These are phyloP conservation scores for Heliocidaris erythrogramma DNA, from an alignment of 35 echinoderm and acorn worm genomes.

Conservation along the genomic window DNA sequence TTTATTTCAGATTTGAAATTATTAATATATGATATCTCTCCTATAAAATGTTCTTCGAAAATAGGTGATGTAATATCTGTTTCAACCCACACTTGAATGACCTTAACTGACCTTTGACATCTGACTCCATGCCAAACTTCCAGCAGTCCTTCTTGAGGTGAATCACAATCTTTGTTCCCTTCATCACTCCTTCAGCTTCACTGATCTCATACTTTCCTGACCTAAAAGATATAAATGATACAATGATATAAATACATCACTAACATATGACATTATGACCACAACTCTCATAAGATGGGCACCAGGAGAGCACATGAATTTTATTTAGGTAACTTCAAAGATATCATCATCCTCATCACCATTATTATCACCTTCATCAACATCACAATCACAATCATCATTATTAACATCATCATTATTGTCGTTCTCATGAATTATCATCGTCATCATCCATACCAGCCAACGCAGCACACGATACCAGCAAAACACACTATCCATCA, in stretches of 20 bases:
- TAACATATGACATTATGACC: no score
- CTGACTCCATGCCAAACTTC: slow-evolving; percentile 91
- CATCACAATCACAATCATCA: no score
- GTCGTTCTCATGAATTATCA: no score
- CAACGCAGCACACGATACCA: not conserved
- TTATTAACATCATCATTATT: not conserved
- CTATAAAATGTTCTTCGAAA: no score
- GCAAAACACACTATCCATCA: not conserved
- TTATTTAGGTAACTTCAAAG: no score
- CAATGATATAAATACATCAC: not conserved
- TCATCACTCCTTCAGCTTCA: slow-evolving; percentile 83
- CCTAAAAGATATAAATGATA: slow-evolving; percentile 46
- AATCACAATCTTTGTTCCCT: slow-evolving; percentile 95
- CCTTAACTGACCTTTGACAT: slow-evolving; percentile 85
- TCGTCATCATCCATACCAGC: not conserved
- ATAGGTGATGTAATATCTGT: no score
- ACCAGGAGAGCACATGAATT: no score
- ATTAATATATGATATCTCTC: no score
- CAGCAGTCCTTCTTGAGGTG: slow-evolving; percentile 98
- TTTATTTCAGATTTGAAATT: no score
- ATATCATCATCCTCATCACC: no score
- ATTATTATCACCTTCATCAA: not conserved
- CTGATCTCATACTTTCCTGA: slow-evolving; percentile 82
- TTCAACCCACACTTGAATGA: no score
- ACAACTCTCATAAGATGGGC: no score